A percentile compares a stretch with the other conserved stretches of the same genome.
phyloP scores from a whole-genome alignment of 2,797 vertebrate genomes.

The Pseudotriccus pelzelni region DNA sequence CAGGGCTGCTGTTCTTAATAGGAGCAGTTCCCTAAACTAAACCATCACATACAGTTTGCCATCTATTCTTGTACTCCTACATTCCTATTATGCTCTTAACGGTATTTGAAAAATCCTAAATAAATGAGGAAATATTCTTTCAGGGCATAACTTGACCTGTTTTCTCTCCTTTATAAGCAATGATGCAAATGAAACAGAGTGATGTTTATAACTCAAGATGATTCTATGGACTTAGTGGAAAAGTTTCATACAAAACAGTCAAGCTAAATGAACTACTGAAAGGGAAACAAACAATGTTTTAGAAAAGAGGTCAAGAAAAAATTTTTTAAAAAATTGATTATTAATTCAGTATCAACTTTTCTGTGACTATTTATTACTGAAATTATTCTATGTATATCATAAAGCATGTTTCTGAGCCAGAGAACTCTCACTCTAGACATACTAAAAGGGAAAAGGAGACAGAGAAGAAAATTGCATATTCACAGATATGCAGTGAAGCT shows the following conservation, averaged over 20 bases:
- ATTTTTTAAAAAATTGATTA: background rate
- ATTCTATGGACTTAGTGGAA: background rate
- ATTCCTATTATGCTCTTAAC: background rate
- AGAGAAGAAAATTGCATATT: background rate
- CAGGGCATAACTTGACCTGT: slow-evolving; percentile 44
- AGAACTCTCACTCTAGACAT: background rate
- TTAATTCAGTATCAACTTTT: background rate
- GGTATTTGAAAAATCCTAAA: slow-evolving; percentile 7
- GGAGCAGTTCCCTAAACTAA: background rate
- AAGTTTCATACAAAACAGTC: background rate
- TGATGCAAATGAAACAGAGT: slow-evolving; percentile 20
- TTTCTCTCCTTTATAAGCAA: slow-evolving; percentile 32
- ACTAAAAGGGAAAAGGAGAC: background rate
- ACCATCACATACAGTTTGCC: accelerated
- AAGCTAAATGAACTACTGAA: background rate
- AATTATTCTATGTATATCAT: background rate
- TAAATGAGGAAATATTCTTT: slow-evolving; percentile 4
- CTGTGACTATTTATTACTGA: background rate
- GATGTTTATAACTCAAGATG: background rate
- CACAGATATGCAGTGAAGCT: background rate
- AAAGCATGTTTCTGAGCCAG: background rate
- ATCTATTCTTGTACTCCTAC: background rate
- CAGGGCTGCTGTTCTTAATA: background rate
- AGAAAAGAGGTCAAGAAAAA: background rate
- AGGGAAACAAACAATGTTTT: background rate